These are phyloP conservation scores for Coracopsis vasa DNA, from an alignment of 2,113 vertebrate genomes.

Conservation along the genomic window DNA sequence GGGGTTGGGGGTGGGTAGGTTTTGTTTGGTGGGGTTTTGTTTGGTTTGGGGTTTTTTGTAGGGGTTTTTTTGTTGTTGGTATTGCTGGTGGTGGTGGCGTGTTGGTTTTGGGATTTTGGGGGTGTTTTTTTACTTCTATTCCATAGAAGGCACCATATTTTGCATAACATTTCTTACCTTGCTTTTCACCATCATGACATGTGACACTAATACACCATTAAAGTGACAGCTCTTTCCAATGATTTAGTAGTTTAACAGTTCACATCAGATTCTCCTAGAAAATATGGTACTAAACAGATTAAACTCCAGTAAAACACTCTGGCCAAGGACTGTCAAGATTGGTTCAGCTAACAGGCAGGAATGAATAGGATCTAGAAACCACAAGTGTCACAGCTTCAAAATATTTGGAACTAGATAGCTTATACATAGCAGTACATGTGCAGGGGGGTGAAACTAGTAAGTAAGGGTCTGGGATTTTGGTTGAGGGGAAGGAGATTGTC, in stretches of 20 bases:
- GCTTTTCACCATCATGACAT: background rate
- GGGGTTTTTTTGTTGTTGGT: background rate
- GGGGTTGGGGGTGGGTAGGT: background rate
- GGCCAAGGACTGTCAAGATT: background rate
- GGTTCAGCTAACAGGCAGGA: background rate
- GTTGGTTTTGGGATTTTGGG: rapidly evolving
- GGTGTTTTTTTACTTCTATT: background rate
- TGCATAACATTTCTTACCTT: constrained; percentile 16
- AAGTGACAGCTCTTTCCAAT: constrained; percentile 24
- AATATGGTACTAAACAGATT: background rate
- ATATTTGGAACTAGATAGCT: background rate
- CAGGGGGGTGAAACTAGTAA: background rate
- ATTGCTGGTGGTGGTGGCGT: too few relatives aligned
- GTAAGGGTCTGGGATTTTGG: background rate
- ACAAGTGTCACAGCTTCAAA: background rate
- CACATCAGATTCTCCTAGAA: background rate
- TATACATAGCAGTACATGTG: background rate
- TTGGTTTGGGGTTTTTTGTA: background rate
- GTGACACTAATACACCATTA: constrained; percentile 29
- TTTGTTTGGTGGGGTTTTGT: too few relatives aligned
- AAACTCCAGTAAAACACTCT: background rate
- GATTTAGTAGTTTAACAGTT: constrained; percentile 7
- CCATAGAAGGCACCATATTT: background rate
- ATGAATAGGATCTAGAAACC: background rate
- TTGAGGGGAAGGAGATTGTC: background rate